A percentile compares a stretch with the other conserved stretches of the same genome.
Conservation (phyloP, 2,888 invertebrate genomes). For the Eilema sororculum region DNA sequence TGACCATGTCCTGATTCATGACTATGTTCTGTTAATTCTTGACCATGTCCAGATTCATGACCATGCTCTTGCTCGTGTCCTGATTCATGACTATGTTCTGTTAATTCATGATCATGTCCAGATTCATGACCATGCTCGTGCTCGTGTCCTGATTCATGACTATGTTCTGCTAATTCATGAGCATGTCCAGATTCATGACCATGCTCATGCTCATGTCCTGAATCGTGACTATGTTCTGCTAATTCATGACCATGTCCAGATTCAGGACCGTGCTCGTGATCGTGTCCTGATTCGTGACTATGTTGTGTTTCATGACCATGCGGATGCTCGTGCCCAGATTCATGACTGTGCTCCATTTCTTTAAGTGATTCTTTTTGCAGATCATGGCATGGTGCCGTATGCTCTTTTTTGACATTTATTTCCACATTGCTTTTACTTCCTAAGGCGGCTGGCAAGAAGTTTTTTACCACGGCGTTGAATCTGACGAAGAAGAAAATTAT, state of each 20-base stretch:
- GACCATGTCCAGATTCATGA: conserved; percentile 5
- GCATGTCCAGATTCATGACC: not conserved
- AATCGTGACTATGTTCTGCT: conserved; percentile 1
- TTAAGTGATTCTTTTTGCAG: conserved; percentile 65
- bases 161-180: not conserved
- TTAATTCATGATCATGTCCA: no score
- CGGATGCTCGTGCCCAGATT: not conserved
- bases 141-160: not conserved
- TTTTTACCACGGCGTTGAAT: conserved; percentile 79
- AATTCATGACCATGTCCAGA: not conserved
- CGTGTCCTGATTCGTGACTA: conserved; percentile 2
- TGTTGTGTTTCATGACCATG: no score
- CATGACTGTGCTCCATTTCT: conserved; percentile 27
- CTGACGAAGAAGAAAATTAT: conserved; percentile 49
- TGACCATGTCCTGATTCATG: not conserved
- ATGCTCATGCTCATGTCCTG: not conserved
- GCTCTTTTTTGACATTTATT: conserved; percentile 31
- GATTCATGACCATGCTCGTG: not conserved
- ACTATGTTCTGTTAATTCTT: not conserved
- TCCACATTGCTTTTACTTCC: conserved; percentile 42
- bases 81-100: not conserved
- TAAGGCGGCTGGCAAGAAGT: conserved; percentile 61
- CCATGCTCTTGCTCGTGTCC: not conserved
- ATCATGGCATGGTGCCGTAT: conserved; percentile 59
- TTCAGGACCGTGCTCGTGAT: not conserved